A percentile compares a stretch with the other conserved stretches of the same genome.
Evolutionary conservation across 92 coral and sea anemone genomes (phyloP).

Genomic region (Pocillopora grandis): DNA sequence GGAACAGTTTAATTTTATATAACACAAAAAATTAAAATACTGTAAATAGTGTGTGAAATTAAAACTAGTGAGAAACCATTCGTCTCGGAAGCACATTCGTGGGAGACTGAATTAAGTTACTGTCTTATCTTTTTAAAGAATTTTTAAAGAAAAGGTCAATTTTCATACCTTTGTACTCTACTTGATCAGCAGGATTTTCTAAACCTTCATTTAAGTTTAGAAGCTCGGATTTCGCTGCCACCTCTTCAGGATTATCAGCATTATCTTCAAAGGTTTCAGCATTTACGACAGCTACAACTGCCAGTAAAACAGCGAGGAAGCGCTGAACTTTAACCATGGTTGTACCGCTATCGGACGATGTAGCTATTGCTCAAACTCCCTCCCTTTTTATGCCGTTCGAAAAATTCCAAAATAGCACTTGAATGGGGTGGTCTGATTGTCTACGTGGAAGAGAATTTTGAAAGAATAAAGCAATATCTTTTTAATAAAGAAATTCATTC

Average conservation of each 20-base stretch:
- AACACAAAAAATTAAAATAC: too few species aligned
- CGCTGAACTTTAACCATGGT: background rate
- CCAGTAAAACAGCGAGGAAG: background rate
- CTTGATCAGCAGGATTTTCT: background rate
- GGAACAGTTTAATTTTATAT: too few species aligned
- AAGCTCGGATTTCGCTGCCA: background rate
- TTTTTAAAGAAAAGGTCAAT: background rate
- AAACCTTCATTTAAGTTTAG: background rate
- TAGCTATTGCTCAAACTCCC: background rate
- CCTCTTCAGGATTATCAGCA: background rate
- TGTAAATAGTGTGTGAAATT: too few species aligned
- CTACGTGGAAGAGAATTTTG: background rate
- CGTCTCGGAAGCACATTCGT: too few species aligned
- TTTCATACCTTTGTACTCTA: background rate
- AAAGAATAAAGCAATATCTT: background rate
- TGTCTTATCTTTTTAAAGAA: background rate
- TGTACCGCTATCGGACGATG: background rate
- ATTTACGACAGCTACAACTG: slow-evolving; percentile 2
- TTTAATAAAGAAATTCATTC: too few species aligned
- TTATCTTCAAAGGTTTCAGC: background rate
- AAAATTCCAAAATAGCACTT: background rate
- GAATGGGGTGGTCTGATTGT: background rate
- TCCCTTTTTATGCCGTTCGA: background rate
- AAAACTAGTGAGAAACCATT: too few species aligned
- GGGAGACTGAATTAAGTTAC: background rate